Base-by-base conservation (phyloP, 2,797 vertebrate genomes). In the Peromyscus attwateri region DNA sequence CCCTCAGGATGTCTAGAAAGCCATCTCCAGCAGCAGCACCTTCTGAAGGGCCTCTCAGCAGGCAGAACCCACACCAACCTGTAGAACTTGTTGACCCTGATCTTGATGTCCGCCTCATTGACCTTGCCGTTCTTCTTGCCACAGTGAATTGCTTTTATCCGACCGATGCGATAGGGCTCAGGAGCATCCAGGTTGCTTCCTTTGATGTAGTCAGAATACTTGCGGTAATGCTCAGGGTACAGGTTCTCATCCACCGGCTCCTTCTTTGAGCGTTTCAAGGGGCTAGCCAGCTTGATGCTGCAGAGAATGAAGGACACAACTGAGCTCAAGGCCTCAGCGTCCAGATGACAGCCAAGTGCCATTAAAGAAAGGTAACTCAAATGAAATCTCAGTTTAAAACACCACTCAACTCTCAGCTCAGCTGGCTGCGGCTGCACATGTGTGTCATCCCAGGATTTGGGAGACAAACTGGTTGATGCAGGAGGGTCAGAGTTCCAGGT, bases 131-230 rank as follows among this genome's bases (percentile, higher is more conserved):
- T 98, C 9, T 99, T 99, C 19, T 99, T 98, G 96, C 94, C 97
- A 97, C 99, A 99, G 98, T 99, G 99, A 97, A 99, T 99, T 98
- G 99, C 99, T 94, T 99, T 99, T 97, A 99, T 99, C 71, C 99
- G 99, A 0, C 99, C 99, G 0, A 99, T 96, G 4, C 99, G 99
- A 96, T 99, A 99, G 0, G 99, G 99, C 52, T 99, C 99, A 0
- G 99, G 99, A 0, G 99, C 99, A 0, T 99, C 99, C 96, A 99
- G 98, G 98, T 99, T 99, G 97, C 99, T 99, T 11, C 99, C 99
- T 96, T 99, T 99, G 96, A 99, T 99, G 98, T 99, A 99, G 97
- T 99, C 99, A 0, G 99, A 99, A 31, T 99, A 99, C 66, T 99
- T 99, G 10, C 99, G 99, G 98, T 99, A 99, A 95, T 99, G 99